Evolutionary conservation across 2,888 invertebrate species (phyloP).

Genomic region (Myopa testacea): DNA sequence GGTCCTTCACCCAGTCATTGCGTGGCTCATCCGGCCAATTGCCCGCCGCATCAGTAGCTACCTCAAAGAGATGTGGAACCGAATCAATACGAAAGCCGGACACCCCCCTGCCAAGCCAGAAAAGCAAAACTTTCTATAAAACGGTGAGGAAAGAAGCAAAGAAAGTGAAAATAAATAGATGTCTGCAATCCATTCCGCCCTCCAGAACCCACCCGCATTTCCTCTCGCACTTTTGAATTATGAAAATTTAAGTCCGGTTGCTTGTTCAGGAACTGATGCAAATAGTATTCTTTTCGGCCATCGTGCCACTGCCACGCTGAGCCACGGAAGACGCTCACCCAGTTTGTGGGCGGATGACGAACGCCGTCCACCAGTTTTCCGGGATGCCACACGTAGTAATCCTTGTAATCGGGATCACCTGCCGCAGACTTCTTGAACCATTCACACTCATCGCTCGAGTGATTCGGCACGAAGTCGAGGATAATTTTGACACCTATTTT

Average conservation of each 20-base stretch:
- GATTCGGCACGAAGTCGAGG: conserved; percentile 80
- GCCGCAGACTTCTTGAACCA: conserved; percentile 85
- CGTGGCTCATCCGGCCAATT: conserved; percentile 70
- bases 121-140: conserved; percentile 73
- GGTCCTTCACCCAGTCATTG: conserved; percentile 68
- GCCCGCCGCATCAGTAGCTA: conserved; percentile 53
- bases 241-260: conserved; percentile 79
- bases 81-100: conserved; percentile 83
- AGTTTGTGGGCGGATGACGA: conserved; percentile 77
- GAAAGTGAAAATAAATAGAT: not conserved
- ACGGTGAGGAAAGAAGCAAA: not conserved
- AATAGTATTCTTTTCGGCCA: conserved; percentile 72
- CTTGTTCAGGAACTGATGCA: conserved; percentile 73
- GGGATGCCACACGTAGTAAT: conserved; percentile 83
- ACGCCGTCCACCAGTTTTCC: conserved; percentile 62
- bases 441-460: conserved; percentile 82
- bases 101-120: conserved; percentile 83
- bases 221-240: conserved; percentile 68
- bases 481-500: conserved; percentile 73
- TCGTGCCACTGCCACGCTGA: conserved; percentile 79
- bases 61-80: conserved; percentile 68
- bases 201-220: conserved; percentile 67
- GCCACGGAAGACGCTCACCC: conserved; percentile 71
- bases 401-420: conserved; percentile 73
- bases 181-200: not conserved